Percentiles rank a stretch among this genome's conserved stretches.
Evolutionary conservation across 2,113 vertebrate species (phyloP).

Genomic region (Phoenicopterus ruber): DNA sequence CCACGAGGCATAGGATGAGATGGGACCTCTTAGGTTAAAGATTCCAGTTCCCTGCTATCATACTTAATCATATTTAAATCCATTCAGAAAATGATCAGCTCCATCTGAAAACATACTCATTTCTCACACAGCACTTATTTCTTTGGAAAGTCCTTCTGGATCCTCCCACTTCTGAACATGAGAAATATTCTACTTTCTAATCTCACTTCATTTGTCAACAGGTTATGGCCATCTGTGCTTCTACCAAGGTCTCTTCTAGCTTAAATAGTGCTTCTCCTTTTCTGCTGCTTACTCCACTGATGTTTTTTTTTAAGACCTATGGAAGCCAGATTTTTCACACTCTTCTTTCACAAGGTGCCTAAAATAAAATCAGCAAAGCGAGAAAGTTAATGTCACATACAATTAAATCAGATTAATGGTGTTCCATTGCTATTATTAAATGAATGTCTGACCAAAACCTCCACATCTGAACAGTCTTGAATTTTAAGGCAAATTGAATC

Average conservation of each 20-base stretch:
- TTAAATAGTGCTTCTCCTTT: neutral
- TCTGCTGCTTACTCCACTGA: neutral
- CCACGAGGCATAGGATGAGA: neutral
- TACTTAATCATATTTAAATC: neutral
- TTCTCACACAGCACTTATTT: constrained; percentile 5
- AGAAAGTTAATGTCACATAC: neutral
- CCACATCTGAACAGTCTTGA: neutral
- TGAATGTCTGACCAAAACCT: neutral
- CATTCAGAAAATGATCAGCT: neutral
- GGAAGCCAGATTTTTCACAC: neutral
- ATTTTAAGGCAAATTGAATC: neutral
- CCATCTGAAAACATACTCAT: neutral
- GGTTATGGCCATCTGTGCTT: neutral
- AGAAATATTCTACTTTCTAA: neutral
- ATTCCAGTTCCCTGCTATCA: neutral
- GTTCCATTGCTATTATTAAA: neutral
- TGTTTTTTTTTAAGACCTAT: neutral
- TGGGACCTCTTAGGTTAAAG: neutral
- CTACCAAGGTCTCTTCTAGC: neutral
- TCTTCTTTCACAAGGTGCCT: neutral
- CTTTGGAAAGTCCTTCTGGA: neutral
- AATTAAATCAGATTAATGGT: neutral
- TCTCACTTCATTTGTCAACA: constrained; percentile 27
- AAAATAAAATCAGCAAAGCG: neutral
- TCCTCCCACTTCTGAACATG: neutral